phyloP scores from a whole-genome alignment of 2,113 vertebrate genomes.

The Ramphastos sulfuratus region DNA sequence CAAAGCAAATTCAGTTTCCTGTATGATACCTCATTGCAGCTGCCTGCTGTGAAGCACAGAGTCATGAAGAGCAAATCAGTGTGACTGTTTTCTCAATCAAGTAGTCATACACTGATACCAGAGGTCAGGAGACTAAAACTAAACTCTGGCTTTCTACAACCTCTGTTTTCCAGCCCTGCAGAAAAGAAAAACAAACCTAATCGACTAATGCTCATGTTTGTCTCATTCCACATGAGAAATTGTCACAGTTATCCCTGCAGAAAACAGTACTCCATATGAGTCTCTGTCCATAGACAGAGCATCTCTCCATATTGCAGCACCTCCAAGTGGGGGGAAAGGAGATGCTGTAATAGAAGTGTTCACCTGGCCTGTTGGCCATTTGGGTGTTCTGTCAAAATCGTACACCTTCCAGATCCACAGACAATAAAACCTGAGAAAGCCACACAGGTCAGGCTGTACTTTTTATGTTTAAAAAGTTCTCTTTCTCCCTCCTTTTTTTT shows the following conservation, averaged over 20 bases:
- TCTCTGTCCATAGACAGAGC: neutral
- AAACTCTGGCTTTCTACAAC: neutral
- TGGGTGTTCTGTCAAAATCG: rapidly evolving
- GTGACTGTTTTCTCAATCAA: neutral
- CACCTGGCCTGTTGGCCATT: neutral
- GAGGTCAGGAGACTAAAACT: neutral
- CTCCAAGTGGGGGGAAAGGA: neutral
- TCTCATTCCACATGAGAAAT: neutral
- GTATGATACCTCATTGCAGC: neutral
- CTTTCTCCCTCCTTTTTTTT: neutral
- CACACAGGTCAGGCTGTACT: neutral
- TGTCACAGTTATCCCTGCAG: neutral
- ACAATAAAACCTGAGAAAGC: neutral
- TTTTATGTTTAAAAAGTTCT: too few relatives aligned
- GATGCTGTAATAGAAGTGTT: rapidly evolving
- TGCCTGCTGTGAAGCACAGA: neutral
- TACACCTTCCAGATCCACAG: neutral
- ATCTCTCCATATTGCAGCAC: too few relatives aligned
- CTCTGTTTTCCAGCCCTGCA: neutral
- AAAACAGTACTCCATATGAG: neutral
- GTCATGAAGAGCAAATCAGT: neutral
- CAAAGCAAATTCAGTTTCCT: neutral
- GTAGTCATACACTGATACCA: neutral
- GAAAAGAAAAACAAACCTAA: neutral
- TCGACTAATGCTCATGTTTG: neutral